These are phyloP conservation scores for Diarsia rubi DNA, from an alignment of 2,888 invertebrate species.

Conservation along the genomic window DNA sequence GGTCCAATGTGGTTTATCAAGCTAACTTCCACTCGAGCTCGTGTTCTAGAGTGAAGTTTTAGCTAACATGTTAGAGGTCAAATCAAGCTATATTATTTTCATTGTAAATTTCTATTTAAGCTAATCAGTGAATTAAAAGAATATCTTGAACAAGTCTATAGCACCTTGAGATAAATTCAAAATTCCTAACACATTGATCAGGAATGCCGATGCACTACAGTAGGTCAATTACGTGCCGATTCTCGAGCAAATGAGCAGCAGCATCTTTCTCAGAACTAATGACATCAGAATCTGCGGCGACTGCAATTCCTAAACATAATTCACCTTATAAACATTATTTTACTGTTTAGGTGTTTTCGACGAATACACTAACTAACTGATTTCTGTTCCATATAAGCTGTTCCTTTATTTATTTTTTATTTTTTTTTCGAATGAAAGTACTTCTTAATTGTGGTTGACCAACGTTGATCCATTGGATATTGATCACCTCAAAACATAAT, in stretches of 20 bases:
- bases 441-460: neutral
- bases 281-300: slow-evolving; percentile 16
- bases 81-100: neutral
- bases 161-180: neutral
- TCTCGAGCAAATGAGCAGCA: slow-evolving; percentile 12
- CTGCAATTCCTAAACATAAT: neutral
- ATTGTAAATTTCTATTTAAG: neutral
- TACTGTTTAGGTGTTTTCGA: slow-evolving; percentile 1
- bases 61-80: no score
- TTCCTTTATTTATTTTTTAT: no score
- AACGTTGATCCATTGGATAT: neutral
- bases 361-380: neutral
- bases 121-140: neutral
- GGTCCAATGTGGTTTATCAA: no score
- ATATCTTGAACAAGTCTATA: neutral
- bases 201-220: slow-evolving; percentile 9
- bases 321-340: slow-evolving; percentile 4
- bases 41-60: no score
- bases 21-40: no score
- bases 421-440: neutral
- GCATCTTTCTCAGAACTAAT: slow-evolving; percentile 47
- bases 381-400: neutral
- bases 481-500: neutral
- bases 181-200: neutral
- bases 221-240: slow-evolving; percentile 42